A percentile compares a stretch with the other conserved stretches of the same genome.
Evolutionary conservation across 2,113 vertebrate species (phyloP).

Genomic region (Aegotheles bennettii): DNA sequence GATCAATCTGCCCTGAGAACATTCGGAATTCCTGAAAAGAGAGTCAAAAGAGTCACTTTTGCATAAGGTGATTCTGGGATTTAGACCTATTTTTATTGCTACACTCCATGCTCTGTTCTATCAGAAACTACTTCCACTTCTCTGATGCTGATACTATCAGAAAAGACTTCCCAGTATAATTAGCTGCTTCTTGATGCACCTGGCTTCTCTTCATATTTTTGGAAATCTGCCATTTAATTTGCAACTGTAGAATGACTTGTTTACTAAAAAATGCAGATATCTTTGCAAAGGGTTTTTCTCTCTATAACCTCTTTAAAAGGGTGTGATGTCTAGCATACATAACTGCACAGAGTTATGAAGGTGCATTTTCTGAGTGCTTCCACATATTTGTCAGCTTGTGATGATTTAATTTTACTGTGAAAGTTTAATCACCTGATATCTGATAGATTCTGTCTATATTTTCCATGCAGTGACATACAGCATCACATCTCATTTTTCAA

Average conservation of each 20-base stretch:
- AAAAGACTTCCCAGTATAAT: background rate
- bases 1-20: background rate
- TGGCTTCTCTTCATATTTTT: background rate
- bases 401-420: background rate
- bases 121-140: background rate
- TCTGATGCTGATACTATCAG: background rate
- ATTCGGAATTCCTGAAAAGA: constrained; percentile 26
- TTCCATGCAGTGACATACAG: background rate
- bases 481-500: background rate
- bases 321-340: background rate
- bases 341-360: too few species aligned
- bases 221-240: constrained; percentile 24
- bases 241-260: background rate
- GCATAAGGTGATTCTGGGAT: background rate
- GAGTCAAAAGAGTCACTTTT: background rate
- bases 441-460: background rate
- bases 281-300: background rate
- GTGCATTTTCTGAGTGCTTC: background rate
- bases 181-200: background rate
- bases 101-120: background rate
- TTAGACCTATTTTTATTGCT: background rate
- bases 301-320: background rate
- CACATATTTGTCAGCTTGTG: background rate
- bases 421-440: background rate
- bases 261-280: background rate